Percentiles rank a stretch among this genome's conserved stretches.
Conservation (phyloP, 2,888 invertebrate species). For the Lithophane ornitopus region DNA sequence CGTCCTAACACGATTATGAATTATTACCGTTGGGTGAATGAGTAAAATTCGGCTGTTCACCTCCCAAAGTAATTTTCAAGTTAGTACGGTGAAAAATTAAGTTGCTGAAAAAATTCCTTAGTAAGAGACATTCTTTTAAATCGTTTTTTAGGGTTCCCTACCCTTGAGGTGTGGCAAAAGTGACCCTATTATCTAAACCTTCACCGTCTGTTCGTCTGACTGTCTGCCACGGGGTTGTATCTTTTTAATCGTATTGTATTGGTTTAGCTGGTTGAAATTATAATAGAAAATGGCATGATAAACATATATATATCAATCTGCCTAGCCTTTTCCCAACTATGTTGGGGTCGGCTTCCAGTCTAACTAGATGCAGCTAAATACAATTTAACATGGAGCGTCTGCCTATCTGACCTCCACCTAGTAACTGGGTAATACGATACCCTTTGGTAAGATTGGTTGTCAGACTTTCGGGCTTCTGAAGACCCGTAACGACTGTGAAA, state of each 20-base stretch:
- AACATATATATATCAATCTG: no score
- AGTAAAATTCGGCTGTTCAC: conserved; percentile 67
- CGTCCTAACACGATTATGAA: conserved; percentile 72
- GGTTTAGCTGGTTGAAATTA: background rate
- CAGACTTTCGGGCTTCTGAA: no score
- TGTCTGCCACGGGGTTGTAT: background rate
- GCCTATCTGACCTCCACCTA: no score
- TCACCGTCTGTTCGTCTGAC: background rate
- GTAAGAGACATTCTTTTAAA: conserved; percentile 27
- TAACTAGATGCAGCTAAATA: no score
- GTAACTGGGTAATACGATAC: no score
- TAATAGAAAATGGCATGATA: no score
- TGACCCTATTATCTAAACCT: background rate
- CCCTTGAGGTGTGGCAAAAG: no score
- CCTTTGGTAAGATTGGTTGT: no score
- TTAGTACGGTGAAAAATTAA: conserved; percentile 53
- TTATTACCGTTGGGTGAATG: conserved; percentile 70
- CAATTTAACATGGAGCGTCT: no score
- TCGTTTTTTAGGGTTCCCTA: background rate
- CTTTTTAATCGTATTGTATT: background rate
- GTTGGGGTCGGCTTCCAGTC: no score
- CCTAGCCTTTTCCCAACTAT: no score
- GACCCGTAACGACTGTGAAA: no score
- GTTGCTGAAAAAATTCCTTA: conserved; percentile 34
- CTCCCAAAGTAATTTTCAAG: conserved; percentile 64